These are phyloP conservation scores for Chionomys nivalis DNA, from an alignment of 2,113 vertebrate species.

Conservation along the genomic window DNA sequence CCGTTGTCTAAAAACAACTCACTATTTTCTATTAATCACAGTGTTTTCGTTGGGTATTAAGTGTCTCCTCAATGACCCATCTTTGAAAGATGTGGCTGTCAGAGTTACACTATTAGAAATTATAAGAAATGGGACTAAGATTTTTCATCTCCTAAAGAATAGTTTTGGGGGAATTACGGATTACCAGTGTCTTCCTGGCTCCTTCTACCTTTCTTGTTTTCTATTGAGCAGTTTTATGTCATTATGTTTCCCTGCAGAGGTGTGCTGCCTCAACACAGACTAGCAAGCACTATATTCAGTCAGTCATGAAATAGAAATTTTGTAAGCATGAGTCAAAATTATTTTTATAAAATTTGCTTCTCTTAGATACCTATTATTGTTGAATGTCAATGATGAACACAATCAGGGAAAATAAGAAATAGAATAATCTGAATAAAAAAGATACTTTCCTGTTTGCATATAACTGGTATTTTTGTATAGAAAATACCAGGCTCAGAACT, in stretches of 20 bases:
- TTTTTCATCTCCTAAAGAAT: neutral
- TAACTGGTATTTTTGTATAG: neutral
- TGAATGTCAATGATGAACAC: neutral
- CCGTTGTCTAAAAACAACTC: neutral
- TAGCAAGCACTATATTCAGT: neutral
- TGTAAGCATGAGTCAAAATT: neutral
- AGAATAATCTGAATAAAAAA: too few relatives aligned
- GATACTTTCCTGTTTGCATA: too few relatives aligned
- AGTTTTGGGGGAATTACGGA: neutral
- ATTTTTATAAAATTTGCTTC: neutral
- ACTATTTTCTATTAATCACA: neutral
- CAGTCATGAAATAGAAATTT: neutral
- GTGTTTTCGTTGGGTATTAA: neutral
- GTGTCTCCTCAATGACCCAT: neutral
- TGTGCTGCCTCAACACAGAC: neutral
- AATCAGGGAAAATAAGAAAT: neutral
- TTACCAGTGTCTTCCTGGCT: too few relatives aligned
- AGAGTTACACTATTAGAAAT: neutral
- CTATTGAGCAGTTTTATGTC: fast-evolving
- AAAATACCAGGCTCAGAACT: neutral
- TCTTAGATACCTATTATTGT: neutral
- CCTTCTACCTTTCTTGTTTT: neutral
- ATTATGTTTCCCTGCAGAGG: too few relatives aligned
- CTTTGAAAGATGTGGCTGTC: neutral
- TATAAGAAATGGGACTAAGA: neutral